phyloP scores from a whole-genome alignment of 1,140 invertebrate species.

The Drosophila sechellia region DNA sequence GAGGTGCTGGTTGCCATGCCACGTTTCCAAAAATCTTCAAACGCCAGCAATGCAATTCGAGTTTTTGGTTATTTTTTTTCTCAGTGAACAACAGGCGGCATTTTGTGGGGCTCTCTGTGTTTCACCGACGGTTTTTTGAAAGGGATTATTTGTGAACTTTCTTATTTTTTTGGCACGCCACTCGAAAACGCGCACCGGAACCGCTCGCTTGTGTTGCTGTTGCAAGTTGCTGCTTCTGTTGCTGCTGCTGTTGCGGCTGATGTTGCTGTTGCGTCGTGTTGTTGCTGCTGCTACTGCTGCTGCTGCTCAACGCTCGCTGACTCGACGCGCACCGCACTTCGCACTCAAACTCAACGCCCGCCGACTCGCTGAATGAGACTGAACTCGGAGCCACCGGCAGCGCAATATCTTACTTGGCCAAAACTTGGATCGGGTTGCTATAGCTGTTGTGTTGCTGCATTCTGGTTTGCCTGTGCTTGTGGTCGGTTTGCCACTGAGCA shows the following conservation, averaged over 20 bases:
- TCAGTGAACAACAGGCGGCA: conserved; percentile 11
- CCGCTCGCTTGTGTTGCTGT: conserved; percentile 29
- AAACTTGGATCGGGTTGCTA: conserved; percentile 38
- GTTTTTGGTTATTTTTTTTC: too few relatives aligned
- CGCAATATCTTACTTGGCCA: conserved; percentile 53
- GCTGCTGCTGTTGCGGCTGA: conserved; percentile 29
- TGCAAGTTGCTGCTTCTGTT: conserved; percentile 18
- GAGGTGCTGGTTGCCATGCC: conserved; percentile 42
- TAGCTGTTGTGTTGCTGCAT: conserved; percentile 40
- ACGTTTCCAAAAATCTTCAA: neutral
- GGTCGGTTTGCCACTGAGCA: conserved; percentile 47
- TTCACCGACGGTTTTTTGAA: conserved; percentile 27
- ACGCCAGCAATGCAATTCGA: too few relatives aligned
- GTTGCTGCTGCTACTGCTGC: conserved; percentile 21
- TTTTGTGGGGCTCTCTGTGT: conserved; percentile 17
- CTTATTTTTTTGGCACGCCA: conserved; percentile 4
- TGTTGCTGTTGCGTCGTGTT: conserved; percentile 21
- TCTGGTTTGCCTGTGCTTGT: conserved; percentile 63
- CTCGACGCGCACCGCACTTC: conserved; percentile 51
- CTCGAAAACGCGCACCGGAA: conserved; percentile 30
- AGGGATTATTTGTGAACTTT: neutral
- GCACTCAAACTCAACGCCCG: conserved; percentile 58
- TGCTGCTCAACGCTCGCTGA: conserved; percentile 34
- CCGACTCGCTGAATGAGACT: conserved; percentile 61
- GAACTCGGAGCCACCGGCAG: conserved; percentile 39